Conservation (phyloP, 2,797 vertebrate species). For the Danio jaintianensis region DNA sequence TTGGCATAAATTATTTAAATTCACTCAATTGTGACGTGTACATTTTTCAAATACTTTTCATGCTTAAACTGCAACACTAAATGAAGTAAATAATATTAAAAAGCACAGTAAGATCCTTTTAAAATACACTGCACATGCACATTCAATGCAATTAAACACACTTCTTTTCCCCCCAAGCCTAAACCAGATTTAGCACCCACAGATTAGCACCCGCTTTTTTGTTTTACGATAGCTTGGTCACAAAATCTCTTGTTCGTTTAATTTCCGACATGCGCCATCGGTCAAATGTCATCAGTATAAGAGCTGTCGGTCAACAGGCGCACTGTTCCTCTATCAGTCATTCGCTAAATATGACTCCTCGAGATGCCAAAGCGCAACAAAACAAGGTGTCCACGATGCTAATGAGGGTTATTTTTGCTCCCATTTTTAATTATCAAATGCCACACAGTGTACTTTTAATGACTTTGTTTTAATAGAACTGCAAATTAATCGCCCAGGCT, state of each 20-base stretch:
- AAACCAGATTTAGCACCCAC: too few species aligned
- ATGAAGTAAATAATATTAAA: too few species aligned
- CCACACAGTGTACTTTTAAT: constrained; percentile 76
- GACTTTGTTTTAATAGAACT: constrained; percentile 76
- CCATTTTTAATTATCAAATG: constrained; percentile 78
- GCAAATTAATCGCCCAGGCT: constrained; percentile 74
- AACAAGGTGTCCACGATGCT: constrained; percentile 66
- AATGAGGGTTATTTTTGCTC: constrained; percentile 71
- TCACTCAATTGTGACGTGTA: too few species aligned
- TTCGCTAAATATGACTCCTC: constrained; percentile 54
- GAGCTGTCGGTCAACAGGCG: constrained; percentile 59
- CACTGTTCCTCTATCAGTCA: constrained; percentile 48
- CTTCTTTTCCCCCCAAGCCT: too few species aligned
- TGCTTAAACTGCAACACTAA: too few species aligned
- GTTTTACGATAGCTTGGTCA: not conserved
- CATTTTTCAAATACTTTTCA: too few species aligned
- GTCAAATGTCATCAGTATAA: constrained; percentile 39
- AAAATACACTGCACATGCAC: too few species aligned
- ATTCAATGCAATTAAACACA: too few species aligned
- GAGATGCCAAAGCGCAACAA: constrained; percentile 72
- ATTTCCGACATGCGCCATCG: not conserved
- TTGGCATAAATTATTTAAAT: too few species aligned
- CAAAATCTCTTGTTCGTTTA: not conserved
- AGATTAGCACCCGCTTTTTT: constrained; percentile 18
- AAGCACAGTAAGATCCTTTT: too few species aligned